These are phyloP conservation scores for Galeopterus variegatus DNA, from an alignment of 2,113 vertebrate genomes.

Conservation along the genomic window DNA sequence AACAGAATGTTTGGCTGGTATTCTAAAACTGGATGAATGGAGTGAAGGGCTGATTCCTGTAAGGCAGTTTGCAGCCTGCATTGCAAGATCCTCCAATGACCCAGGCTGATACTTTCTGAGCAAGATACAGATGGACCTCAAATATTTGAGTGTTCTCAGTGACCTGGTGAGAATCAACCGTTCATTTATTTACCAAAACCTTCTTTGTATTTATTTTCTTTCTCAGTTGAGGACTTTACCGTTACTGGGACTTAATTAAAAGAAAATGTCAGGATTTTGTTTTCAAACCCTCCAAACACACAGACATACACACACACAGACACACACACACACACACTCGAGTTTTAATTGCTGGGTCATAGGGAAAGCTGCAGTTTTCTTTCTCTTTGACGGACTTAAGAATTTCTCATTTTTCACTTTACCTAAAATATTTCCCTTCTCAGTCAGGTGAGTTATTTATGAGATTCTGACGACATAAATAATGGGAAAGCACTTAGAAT, in stretches of 20 bases:
- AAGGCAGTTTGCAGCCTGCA: neutral
- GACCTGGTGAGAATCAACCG: neutral
- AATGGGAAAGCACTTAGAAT: neutral
- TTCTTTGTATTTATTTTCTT: neutral
- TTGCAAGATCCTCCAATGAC: neutral
- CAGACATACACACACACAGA: neutral
- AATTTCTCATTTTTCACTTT: neutral
- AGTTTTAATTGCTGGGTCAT: neutral
- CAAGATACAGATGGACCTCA: neutral
- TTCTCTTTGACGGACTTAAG: neutral
- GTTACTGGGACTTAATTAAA: neutral
- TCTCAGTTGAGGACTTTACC: neutral
- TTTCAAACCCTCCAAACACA: neutral
- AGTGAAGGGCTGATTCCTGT: neutral
- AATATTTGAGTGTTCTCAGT: neutral
- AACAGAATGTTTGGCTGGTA: neutral
- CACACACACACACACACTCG: neutral
- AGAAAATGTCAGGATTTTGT: neutral
- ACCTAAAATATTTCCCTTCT: neutral
- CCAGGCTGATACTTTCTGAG: neutral
- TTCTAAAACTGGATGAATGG: neutral
- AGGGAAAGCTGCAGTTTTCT: neutral
- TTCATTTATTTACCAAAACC: neutral
- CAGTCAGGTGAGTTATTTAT: neutral
- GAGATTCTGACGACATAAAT: neutral